Percentiles rank a stretch among this genome's conserved stretches.
phyloP scores from a whole-genome alignment of 2,888 invertebrate genomes.

The Meteorus cinctellus region DNA sequence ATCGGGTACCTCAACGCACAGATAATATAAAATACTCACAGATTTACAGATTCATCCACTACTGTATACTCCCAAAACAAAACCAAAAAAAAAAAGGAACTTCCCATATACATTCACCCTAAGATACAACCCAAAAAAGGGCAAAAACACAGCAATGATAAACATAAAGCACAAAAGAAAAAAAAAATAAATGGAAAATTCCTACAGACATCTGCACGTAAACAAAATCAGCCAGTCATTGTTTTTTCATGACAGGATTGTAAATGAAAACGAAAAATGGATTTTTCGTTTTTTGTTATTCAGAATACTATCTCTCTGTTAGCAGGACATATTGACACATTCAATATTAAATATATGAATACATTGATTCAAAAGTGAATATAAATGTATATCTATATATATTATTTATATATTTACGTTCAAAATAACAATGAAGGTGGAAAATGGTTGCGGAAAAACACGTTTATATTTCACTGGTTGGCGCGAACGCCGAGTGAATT shows the following conservation, averaged over 20 bases:
- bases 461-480: slow-evolving; percentile 67
- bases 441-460: slow-evolving; percentile 65
- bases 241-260: slow-evolving; percentile 3
- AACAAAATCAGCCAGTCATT: neutral
- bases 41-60: slow-evolving; percentile 28
- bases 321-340: slow-evolving; percentile 22
- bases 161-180: neutral
- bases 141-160: neutral
- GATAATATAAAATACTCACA: slow-evolving; percentile 8
- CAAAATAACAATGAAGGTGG: slow-evolving; percentile 66
- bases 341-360: neutral
- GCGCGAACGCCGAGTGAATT: slow-evolving; percentile 61
- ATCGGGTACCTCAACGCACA: slow-evolving; percentile 54
- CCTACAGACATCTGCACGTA: neutral
- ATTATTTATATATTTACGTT: slow-evolving; percentile 53
- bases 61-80: neutral
- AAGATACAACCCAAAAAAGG: neutral
- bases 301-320: neutral
- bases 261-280: slow-evolving; percentile 10
- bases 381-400: too few relatives aligned
- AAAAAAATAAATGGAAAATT: neutral
- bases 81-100: neutral
- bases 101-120: slow-evolving; percentile 10
- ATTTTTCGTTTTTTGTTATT: neutral
- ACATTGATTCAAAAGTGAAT: neutral